Evolutionary conservation across 1,140 invertebrate species (phyloP), one percentile per base, ranked within the genome.

Genomic region (Lethocerus indicus): DNA sequence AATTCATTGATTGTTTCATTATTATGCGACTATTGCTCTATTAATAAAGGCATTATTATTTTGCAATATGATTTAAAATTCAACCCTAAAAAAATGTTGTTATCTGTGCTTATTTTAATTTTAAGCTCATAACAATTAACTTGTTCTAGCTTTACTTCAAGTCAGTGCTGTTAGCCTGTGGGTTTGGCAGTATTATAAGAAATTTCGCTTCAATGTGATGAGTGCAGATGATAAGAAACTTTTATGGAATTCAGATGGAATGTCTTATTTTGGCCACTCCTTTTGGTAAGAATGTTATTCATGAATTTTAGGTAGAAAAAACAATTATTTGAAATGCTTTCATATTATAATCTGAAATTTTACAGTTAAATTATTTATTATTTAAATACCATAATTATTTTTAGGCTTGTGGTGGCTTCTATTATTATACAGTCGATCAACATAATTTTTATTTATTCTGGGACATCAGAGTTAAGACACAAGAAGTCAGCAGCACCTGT

Each of bases 201-300:
- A 78, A 61, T 68, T 88, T 39, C 75, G 81, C 49, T 64, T 74
- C 53, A 89, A 87, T 62, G 81, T 88, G 5, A 69, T 91, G 64
- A 75, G 76, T 7, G 70, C 75, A 51, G 81, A 86, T 57, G 81
- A 87, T 56, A 68, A 74, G 32, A 70, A 76, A 16, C 53, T 73
- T 14, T 20, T 73, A 50, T 89, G 85, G 83, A 76, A 69, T 14
- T 81, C 81, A 9, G 70, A 77, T 54, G 75, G 73, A 46, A 72
- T 73, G 50, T 78, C 80, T 2, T 70, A 74, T 52, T 65, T 84
- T 18, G 81, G 80, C 52, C 81, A 76, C 61, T 86, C 83, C n/a
- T 87, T 83, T 66, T 87, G 80, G 77, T 80, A 64, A 66, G 54
- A 62, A 41, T 39, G n/a, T n/a, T n/a, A n/a, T n/a, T n/a, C n/a